Conservation (phyloP, 2,113 vertebrate species). For the Hystrix brachyura region DNA sequence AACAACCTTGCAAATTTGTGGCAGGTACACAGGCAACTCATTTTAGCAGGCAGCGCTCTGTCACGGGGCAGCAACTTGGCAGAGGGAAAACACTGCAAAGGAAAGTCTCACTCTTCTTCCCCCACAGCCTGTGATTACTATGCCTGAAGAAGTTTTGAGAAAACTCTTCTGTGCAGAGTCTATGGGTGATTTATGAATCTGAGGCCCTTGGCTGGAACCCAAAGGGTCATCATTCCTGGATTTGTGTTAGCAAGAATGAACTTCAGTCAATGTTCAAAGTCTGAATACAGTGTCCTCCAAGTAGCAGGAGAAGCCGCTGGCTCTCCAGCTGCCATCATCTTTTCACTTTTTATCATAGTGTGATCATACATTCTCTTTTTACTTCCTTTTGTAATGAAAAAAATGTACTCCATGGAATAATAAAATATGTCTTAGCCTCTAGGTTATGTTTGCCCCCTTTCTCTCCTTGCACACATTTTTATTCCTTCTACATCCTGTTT, state of each 20-base stretch:
- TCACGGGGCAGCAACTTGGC: background rate
- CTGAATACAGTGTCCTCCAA: background rate
- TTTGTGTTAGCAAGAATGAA: slow-evolving; percentile 36
- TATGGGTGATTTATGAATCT: slow-evolving; percentile 58
- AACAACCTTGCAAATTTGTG: background rate
- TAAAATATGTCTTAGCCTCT: background rate
- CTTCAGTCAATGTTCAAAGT: slow-evolving; percentile 41
- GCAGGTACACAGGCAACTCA: background rate
- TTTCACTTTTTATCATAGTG: background rate
- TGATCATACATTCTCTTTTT: slow-evolving; percentile 61
- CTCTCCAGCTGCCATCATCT: background rate
- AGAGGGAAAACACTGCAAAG: background rate
- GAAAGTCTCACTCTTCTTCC: slow-evolving; percentile 6
- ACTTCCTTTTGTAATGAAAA: slow-evolving; percentile 31
- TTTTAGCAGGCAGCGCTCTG: background rate
- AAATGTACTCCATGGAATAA: slow-evolving; percentile 7
- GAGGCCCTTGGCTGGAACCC: background rate
- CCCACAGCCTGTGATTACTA: background rate
- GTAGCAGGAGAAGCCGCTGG: background rate
- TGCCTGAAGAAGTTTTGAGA: slow-evolving; percentile 38
- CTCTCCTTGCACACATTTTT: background rate
- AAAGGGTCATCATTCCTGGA: slow-evolving; percentile 43
- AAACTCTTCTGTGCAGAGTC: slow-evolving; percentile 11
- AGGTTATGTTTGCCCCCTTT: background rate
- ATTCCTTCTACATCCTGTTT: background rate